Conservation (phyloP, 1,140 invertebrate genomes). For the Tetragnatha versicolor region DNA sequence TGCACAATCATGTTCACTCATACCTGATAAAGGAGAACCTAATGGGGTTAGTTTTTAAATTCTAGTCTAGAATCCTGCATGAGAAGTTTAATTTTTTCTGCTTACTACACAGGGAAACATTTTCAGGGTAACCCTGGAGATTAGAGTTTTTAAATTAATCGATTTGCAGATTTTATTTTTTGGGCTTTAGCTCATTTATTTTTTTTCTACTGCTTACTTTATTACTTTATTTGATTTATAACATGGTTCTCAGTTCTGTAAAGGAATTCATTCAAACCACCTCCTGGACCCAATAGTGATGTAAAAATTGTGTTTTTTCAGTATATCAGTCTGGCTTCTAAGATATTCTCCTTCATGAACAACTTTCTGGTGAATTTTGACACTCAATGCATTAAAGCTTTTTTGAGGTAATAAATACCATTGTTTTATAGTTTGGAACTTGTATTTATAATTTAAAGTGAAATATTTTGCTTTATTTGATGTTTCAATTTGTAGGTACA, state of each 20-base stretch:
- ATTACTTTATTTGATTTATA: not conserved
- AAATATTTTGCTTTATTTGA: conserved; percentile 3
- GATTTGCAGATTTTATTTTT: not conserved
- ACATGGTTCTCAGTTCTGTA: not conserved
- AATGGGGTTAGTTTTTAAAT: conserved; percentile 74
- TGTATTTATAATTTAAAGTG: not conserved
- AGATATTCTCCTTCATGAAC: conserved; percentile 79
- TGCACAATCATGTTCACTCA: conserved; percentile 67
- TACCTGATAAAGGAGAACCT: conserved; percentile 89
- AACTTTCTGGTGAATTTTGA: conserved; percentile 74
- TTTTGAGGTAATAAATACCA: conserved; percentile 22
- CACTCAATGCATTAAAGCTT: conserved; percentile 47
- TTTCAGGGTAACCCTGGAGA: too few species aligned
- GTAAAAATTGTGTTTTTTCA: conserved; percentile 64
- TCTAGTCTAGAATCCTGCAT: not conserved
- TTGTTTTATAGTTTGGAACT: not conserved
- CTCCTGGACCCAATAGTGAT: too few species aligned
- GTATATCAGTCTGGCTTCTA: conserved; percentile 81
- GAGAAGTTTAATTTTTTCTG: not conserved
- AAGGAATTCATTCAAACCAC: too few species aligned
- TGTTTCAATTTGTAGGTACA: conserved; percentile 65
- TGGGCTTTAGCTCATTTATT: not conserved
- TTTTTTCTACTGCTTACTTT: not conserved
- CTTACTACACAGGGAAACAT: not conserved
- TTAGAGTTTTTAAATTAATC: not conserved